Conservation (phyloP, 2,113 vertebrate species). For the Promerops cafer region DNA sequence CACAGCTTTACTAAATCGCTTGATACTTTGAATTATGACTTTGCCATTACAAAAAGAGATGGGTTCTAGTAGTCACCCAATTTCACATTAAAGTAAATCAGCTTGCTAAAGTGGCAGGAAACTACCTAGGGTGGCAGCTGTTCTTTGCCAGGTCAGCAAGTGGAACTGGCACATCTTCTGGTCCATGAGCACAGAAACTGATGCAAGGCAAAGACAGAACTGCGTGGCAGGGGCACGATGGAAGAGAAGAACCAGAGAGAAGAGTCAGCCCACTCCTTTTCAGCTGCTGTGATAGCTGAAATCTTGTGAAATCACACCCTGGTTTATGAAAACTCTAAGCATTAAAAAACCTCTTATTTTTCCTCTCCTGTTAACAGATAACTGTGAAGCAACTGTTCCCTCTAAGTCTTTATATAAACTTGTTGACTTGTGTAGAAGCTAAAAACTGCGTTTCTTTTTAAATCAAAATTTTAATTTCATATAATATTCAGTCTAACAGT, state of each 20-base stretch:
- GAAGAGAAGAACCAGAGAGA: neutral
- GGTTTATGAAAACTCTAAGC: neutral
- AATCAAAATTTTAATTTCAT: neutral
- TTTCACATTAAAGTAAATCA: neutral
- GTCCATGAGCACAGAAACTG: neutral
- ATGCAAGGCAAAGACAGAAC: neutral
- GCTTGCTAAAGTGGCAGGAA: neutral
- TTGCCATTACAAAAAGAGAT: neutral
- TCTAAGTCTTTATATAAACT: neutral
- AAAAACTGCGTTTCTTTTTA: neutral
- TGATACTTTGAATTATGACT: neutral
- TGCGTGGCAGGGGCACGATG: rapidly evolving
- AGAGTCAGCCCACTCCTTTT: neutral
- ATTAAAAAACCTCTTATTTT: neutral
- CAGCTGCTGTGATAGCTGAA: neutral
- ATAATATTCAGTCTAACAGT: neutral
- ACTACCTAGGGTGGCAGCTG: neutral
- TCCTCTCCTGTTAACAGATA: neutral
- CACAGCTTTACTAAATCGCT: neutral
- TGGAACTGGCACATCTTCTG: neutral
- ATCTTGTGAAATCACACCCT: neutral
- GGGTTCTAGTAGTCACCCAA: neutral
- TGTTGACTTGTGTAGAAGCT: neutral
- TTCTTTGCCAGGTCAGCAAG: neutral
- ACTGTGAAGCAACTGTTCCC: neutral